These are phyloP conservation scores for Siderastrea siderea DNA, from an alignment of 92 coral and sea anemone genomes.

Conservation along the genomic window DNA sequence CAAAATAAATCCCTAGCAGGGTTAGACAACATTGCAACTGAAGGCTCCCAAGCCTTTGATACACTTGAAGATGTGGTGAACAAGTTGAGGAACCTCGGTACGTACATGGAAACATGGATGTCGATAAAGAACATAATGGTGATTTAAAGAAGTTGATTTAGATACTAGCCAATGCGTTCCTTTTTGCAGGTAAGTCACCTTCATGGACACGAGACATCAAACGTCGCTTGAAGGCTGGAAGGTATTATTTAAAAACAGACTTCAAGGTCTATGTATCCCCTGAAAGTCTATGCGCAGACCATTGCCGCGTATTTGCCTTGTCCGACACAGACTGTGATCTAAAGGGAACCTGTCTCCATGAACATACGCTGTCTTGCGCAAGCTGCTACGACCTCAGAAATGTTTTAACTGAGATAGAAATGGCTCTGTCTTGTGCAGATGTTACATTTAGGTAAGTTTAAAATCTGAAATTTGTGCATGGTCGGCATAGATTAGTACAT, in stretches of 20 bases:
- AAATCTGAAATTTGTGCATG: no score
- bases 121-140: neutral
- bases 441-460: neutral
- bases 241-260: slow-evolving; percentile 25
- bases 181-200: slow-evolving; percentile 18
- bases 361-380: neutral
- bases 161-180: neutral
- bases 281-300: slow-evolving; percentile 33
- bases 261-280: slow-evolving; percentile 14
- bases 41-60: slow-evolving; percentile 51
- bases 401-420: neutral
- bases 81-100: slow-evolving; percentile 31
- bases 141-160: neutral
- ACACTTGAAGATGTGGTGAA: slow-evolving; percentile 46
- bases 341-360: neutral
- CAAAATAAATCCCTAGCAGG: slow-evolving; percentile 26
- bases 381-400: neutral
- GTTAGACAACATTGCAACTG: slow-evolving; percentile 32
- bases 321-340: slow-evolving; percentile 18
- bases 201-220: slow-evolving; percentile 23
- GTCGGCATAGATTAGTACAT: no score
- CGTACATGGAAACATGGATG: neutral
- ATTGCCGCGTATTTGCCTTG: slow-evolving; percentile 39
- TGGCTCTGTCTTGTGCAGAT: neutral
- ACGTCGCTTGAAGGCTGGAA: slow-evolving; percentile 30